Evolutionary conservation across 2,113 vertebrate genomes (phyloP).

Genomic region (Tautogolabrus adspersus): DNA sequence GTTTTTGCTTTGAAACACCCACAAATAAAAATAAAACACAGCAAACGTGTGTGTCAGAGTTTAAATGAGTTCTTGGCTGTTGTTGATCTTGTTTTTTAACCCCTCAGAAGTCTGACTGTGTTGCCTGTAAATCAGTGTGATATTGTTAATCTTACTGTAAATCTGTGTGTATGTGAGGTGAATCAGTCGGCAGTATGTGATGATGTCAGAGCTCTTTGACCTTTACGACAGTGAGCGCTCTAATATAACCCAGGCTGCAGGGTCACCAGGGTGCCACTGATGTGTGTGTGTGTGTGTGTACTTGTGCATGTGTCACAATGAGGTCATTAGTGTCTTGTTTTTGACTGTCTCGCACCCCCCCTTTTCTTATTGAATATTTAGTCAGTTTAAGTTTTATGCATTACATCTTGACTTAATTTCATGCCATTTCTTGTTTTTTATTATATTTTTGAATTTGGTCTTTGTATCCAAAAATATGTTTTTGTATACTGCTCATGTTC

Average conservation of each 20-base stretch:
- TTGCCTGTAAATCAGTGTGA: slow-evolving; percentile 8
- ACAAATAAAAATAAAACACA: not conserved
- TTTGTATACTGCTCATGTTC: not conserved
- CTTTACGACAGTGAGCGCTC: not conserved
- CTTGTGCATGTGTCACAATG: slow-evolving; percentile 9
- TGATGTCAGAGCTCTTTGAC: slow-evolving; percentile 35
- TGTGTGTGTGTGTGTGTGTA: slow-evolving; percentile 2
- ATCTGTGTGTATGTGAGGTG: slow-evolving; percentile 1
- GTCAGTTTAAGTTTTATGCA: not conserved
- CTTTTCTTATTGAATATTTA: too few species aligned
- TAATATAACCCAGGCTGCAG: slow-evolving; percentile 11
- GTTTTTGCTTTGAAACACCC: not conserved
- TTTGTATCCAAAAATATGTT: not conserved
- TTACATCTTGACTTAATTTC: slow-evolving; percentile 21
- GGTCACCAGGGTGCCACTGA: slow-evolving; percentile 13
- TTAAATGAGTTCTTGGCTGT: not conserved
- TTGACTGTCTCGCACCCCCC: too few species aligned
- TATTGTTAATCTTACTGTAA: slow-evolving; percentile 6
- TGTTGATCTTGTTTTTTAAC: not conserved
- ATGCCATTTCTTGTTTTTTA: not conserved
- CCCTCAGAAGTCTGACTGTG: not conserved
- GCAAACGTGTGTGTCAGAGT: too few species aligned
- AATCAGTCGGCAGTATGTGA: slow-evolving; percentile 2
- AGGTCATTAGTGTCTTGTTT: slow-evolving; percentile 3
- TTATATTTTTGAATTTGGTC: not conserved